Evolutionary conservation across 2,113 vertebrate genomes (phyloP).

Genomic region (Microtus pennsylvanicus): DNA sequence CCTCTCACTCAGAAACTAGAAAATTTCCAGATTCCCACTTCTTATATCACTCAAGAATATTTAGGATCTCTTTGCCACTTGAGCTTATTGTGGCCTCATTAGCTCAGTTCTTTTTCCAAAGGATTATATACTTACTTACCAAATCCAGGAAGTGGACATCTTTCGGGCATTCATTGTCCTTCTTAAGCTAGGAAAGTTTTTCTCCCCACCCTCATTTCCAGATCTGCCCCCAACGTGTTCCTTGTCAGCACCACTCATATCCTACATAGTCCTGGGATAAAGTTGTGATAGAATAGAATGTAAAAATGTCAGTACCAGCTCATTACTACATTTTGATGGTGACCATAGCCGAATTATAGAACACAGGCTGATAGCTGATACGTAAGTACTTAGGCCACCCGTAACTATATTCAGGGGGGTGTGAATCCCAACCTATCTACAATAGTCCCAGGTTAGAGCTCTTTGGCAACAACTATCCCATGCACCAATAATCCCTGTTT

Average conservation of each 20-base stretch:
- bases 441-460: neutral
- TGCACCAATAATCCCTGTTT: neutral
- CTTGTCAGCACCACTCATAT: neutral
- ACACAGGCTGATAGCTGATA: neutral
- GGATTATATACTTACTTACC: neutral
- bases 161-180: neutral
- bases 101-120: neutral
- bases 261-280: neutral
- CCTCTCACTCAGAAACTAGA: neutral
- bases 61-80: neutral
- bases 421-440: neutral
- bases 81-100: neutral
- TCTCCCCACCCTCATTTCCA: neutral
- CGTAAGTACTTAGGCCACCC: neutral
- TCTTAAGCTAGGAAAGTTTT: neutral
- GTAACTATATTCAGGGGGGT: neutral
- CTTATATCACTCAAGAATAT: neutral
- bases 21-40: neutral
- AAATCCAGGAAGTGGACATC: neutral
- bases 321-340: neutral
- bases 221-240: neutral
- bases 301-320: neutral
- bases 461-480: neutral
- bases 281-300: neutral
- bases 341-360: neutral